Base-by-base conservation (phyloP, 2,113 vertebrate species). In the Meleagris gallopavo region DNA sequence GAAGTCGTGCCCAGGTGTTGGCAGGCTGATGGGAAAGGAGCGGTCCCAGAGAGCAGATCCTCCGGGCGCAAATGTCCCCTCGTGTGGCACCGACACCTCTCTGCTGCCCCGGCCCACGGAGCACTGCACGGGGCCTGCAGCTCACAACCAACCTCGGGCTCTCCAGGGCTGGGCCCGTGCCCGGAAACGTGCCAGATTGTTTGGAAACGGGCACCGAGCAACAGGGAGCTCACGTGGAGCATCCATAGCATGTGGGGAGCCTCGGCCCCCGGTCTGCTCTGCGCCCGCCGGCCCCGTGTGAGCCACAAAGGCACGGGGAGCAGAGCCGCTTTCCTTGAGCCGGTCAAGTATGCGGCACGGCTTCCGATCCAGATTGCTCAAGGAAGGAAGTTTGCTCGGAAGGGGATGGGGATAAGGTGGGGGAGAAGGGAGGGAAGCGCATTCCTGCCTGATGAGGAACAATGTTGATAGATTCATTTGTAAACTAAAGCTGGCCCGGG, bases 341-440 rank as follows among this genome's bases (percentile, higher is more conserved):
- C 1, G 4, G 54, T 94, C 94, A 94, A 95, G 89, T 90, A 90
- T 84, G 91, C 6, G 18, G 71, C 0, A 6, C 72, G 58, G 95
- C 95, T 97, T 98, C 98, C 96, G 90, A 79, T 96, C 73, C 65
- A 85, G 94, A 96, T 94, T 95, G 94, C 77, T 34, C 83, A 91
- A 97, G 97, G 97, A 97, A 98, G 96, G 88, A 94, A 96, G 91
- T 92, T 94, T 66, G 94, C 74, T 91, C 38, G 86, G 98, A 97
- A 97, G 93, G 91, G 96, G 97, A 97, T 97, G 96, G 96, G 96
- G 89, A 96, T 94, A 94, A 95, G 93, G 96, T 92, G 91, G 96
- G 76, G 71, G 87, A 82, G 96, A 95, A 95, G 84, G 92, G 92
- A 95, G 90, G 96, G 97, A 96, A 96, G 89, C 19, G 2, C 97